Evolutionary conservation across 2,113 vertebrate species (phyloP).

Genomic region (Phalacrocorax brasilianus): DNA sequence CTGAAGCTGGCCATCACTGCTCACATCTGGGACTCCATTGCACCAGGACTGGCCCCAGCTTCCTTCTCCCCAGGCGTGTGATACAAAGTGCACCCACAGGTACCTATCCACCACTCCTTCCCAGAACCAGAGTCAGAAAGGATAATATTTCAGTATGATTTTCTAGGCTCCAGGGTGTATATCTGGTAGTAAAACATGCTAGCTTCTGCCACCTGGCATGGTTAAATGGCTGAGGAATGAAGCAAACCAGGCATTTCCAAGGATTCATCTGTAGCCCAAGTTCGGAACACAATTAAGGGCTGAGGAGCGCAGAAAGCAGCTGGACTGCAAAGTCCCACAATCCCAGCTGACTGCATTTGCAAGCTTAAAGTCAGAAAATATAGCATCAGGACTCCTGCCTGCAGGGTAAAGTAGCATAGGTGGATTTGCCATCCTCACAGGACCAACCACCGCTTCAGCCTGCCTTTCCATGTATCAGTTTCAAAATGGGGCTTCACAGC

Average conservation of each 20-base stretch:
- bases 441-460: neutral
- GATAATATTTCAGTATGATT: neutral
- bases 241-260: neutral
- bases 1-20: neutral
- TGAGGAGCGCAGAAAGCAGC: neutral
- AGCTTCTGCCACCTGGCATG: neutral
- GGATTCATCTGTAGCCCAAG: neutral
- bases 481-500: neutral
- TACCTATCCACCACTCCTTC: neutral
- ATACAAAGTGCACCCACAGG: neutral
- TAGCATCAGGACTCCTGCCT: neutral
- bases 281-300: neutral
- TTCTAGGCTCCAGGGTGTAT: neutral
- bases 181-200: neutral
- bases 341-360: neutral
- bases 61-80: neutral
- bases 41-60: neutral
- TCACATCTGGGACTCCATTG: neutral
- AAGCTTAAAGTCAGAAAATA: neutral
- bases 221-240: neutral
- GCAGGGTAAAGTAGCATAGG: neutral
- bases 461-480: fast-evolving
- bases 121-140: neutral
- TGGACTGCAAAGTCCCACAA: neutral
- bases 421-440: neutral